phyloP scores from a whole-genome alignment of 92 coral and sea anemone genomes.

The Siderastrea siderea region DNA sequence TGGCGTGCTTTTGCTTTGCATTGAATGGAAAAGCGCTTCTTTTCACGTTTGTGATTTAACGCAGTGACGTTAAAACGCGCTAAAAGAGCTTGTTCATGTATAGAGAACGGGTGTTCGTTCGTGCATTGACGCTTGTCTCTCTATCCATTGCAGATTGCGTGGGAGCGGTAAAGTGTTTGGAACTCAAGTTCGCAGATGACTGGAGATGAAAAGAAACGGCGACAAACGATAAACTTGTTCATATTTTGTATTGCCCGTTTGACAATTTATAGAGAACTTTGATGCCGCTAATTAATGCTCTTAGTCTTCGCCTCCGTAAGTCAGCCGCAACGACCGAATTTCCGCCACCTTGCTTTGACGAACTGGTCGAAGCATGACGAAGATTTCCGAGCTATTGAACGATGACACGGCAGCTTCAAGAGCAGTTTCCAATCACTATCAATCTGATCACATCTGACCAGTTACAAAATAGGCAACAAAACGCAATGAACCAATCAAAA shows the following conservation, averaged over 20 bases:
- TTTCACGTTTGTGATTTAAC: too few species aligned
- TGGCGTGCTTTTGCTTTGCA: too few species aligned
- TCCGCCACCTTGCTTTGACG: background rate
- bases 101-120: background rate
- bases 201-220: slow-evolving; percentile 6
- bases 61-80: too few species aligned
- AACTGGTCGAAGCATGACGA: background rate
- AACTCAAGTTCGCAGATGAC: slow-evolving; percentile 89
- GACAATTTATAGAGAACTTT: background rate
- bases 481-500: background rate
- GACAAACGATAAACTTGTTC: background rate
- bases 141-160: slow-evolving; percentile 41
- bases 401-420: background rate
- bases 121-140: background rate
- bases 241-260: slow-evolving; percentile 23
- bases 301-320: background rate
- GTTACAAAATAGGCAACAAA: background rate
- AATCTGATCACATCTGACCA: background rate
- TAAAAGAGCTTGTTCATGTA: too few species aligned
- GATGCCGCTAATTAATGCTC: background rate
- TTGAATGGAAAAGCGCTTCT: too few species aligned
- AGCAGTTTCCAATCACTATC: background rate
- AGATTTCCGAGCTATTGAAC: background rate
- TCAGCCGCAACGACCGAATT: background rate
- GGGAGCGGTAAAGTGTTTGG: slow-evolving; percentile 90